Conservation (phyloP, 2,113 vertebrate species). For the Crocuta crocuta region DNA sequence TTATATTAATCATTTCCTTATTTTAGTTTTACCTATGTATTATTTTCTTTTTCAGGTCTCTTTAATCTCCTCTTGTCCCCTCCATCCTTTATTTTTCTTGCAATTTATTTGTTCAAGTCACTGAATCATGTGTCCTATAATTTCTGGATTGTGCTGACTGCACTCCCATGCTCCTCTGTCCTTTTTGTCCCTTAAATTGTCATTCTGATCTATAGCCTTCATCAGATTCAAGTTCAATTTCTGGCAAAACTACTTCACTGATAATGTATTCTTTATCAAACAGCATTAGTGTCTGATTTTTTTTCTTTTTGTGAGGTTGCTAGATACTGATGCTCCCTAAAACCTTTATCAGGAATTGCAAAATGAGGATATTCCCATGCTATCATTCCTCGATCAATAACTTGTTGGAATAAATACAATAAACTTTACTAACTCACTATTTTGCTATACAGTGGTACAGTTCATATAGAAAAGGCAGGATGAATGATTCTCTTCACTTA, state of each 20-base stretch:
- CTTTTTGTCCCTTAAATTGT: not conserved
- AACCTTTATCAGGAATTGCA: not conserved
- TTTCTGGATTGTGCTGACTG: not conserved
- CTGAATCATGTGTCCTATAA: not conserved
- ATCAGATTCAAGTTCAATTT: not conserved
- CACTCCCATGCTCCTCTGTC: not conserved
- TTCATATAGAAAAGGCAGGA: not conserved
- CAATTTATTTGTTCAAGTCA: not conserved
- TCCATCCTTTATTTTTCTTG: not conserved
- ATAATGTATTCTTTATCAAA: not conserved
- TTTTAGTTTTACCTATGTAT: constrained; percentile 9
- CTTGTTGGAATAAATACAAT: not conserved
- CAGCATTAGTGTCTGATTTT: not conserved
- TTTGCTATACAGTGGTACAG: not conserved
- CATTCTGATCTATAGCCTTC: not conserved
- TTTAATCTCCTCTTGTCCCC: not conserved
- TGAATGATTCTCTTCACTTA: not conserved
- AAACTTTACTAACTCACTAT: not conserved
- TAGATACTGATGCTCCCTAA: not conserved
- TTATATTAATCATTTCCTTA: not conserved
- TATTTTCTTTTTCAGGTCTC: not conserved
- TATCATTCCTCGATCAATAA: not conserved
- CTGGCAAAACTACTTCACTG: not conserved
- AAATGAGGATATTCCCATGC: not conserved
- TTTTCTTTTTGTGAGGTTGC: not conserved